phyloP scores from a whole-genome alignment of 2,888 invertebrate genomes.

The Drosophila koepferae region DNA sequence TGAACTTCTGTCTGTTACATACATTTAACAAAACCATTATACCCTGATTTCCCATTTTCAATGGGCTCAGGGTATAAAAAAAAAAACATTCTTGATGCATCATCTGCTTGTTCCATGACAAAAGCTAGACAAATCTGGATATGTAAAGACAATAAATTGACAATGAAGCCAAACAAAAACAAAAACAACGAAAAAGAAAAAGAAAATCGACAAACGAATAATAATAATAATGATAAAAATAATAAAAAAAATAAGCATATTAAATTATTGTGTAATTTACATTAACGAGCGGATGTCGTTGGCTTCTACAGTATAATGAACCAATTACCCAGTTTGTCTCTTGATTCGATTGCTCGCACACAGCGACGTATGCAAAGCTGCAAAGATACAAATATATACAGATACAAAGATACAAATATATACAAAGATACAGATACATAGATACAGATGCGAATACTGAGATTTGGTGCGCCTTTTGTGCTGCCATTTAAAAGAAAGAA shows the following conservation, averaged over 20 bases:
- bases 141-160: neutral
- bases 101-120: too few relatives aligned
- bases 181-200: neutral
- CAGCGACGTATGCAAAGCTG: constrained; percentile 23
- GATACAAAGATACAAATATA: constrained; percentile 23
- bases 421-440: constrained; percentile 24
- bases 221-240: neutral
- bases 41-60: too few relatives aligned
- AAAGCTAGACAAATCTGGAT: neutral
- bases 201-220: neutral
- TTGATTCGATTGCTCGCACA: constrained; percentile 75
- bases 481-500: constrained; percentile 33
- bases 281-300: constrained; percentile 78
- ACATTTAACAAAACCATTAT: too few relatives aligned
- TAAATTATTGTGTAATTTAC: constrained; percentile 79
- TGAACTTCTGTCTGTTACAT: too few relatives aligned
- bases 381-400: too few relatives aligned
- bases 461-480: constrained; percentile 40
- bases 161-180: neutral
- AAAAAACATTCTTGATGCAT: too few relatives aligned
- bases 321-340: constrained; percentile 80
- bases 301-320: constrained; percentile 77
- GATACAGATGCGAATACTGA: constrained; percentile 16
- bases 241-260: constrained; percentile 44
- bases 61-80: too few relatives aligned